Evolutionary conservation across 1,140 invertebrate species (phyloP), one percentile per base, ranked within the genome.

Genomic region (Habropoda laboriosa): DNA sequence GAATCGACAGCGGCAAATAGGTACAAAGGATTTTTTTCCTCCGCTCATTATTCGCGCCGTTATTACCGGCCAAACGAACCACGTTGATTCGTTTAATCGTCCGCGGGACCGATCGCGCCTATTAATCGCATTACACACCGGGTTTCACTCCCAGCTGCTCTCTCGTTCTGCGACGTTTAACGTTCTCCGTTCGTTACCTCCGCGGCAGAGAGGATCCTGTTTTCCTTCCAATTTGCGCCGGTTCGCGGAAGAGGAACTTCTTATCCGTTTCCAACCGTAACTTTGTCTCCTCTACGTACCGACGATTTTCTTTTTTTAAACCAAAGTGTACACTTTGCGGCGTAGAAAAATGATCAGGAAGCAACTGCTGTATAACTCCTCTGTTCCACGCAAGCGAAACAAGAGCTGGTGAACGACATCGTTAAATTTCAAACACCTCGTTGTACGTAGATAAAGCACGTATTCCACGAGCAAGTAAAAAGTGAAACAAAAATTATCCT

Each of bases 51-150:
- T 55, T 66, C 49, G 61, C 35, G 21, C 8, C 40, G 61, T 61
- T 66, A 67, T 76, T 67, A 57, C 61, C 38, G 27, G 47, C 38
- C 2, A 76, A 76, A 76, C 73, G 73, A 76, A 35, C 49, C 73
- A n/a, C 27, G 27, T 40, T 12, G 73, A 76, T 67, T 67, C 38
- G 61, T 76, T 66, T 67, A 76, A 76, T 67, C 49, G n/a, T 40
- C 10, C 57, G 1, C n/a, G n/a, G n/a, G 27, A 32, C 45, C 60
- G 38, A 40, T 66, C 35, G 42, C 73, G 61, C 27, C 30, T 45
- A 67, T 76, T 76, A 76, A 76, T 76, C 53, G n/a, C 49, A 24
- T 55, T 51, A 42, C 18, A 6, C 3, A n/a, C 38, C 8, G 21
- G 47, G 74, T 57, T 68, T 70, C 38, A 70, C 60, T 49, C 40